A percentile compares a stretch with the other conserved stretches of the same genome.
These are phyloP conservation scores for Lagenorhynchus albirostris DNA, from an alignment of 2,113 vertebrate species.

Conservation along the genomic window DNA sequence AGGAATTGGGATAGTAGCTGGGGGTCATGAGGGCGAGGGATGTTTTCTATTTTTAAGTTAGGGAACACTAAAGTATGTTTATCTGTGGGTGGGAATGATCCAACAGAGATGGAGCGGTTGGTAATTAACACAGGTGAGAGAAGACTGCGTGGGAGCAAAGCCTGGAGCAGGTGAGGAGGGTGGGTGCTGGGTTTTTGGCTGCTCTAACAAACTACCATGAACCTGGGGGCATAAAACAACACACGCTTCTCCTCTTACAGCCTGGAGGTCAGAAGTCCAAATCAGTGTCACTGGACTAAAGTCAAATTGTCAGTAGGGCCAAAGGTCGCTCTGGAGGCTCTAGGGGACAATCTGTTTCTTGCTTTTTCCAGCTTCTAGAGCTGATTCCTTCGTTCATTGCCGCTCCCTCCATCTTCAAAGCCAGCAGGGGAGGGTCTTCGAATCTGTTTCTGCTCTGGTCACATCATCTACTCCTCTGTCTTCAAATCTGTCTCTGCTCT, in stretches of 20 bases:
- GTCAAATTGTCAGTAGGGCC: neutral
- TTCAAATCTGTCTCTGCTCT: neutral
- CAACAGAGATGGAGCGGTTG: fast-evolving
- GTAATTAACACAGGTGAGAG: neutral
- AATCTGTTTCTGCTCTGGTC: neutral
- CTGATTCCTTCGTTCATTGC: neutral
- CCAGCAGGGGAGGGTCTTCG: neutral
- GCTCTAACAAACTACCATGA: neutral
- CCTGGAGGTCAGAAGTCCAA: neutral
- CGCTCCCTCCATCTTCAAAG: neutral
- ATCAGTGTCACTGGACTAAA: neutral
- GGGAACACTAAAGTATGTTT: neutral
- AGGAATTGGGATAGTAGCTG: neutral
- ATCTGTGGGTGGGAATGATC: neutral
- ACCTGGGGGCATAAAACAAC: neutral
- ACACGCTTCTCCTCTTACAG: neutral
- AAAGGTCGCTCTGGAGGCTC: neutral
- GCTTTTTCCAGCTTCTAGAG: neutral
- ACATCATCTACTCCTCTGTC: neutral
- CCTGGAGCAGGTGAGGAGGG: no score
- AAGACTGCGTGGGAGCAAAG: neutral
- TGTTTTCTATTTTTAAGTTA: neutral
- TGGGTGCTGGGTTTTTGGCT: neutral
- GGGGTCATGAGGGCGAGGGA: neutral
- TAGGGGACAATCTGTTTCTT: neutral